phyloP scores from a whole-genome alignment of 2,888 invertebrate species.

The Idaea aversata region DNA sequence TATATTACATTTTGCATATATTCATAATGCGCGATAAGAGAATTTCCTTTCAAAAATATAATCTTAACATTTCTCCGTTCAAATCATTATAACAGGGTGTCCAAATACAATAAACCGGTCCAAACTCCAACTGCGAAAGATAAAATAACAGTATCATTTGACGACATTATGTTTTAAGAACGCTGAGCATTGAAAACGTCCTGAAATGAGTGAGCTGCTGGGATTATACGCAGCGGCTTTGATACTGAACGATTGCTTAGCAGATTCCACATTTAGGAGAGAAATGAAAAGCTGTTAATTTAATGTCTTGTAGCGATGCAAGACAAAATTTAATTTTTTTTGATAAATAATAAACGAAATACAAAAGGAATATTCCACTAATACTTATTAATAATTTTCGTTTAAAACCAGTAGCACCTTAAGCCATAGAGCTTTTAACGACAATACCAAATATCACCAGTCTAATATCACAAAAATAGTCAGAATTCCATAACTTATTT shows the following conservation, averaged over 20 bases:
- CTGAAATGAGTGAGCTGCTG: conserved; percentile 2
- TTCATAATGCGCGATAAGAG: not conserved
- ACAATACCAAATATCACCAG: not conserved
- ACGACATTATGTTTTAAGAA: conserved; percentile 17
- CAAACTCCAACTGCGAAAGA: conserved; percentile 11
- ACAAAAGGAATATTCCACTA: too few relatives aligned
- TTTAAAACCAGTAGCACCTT: too few relatives aligned
- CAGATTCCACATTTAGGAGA: not conserved
- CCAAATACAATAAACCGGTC: not conserved
- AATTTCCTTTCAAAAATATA: not conserved
- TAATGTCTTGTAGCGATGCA: not conserved
- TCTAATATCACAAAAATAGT: not conserved
- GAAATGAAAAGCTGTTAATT: not conserved
- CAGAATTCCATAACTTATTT: not conserved
- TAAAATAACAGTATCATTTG: conserved; percentile 23
- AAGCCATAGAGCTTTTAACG: not conserved
- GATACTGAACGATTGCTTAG: not conserved
- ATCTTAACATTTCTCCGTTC: not conserved
- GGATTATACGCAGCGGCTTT: not conserved
- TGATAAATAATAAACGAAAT: too few relatives aligned
- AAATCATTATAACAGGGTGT: not conserved
- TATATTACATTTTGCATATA: not conserved
- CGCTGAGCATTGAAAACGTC: conserved; percentile 1
- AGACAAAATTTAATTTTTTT: too few relatives aligned
- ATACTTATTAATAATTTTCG: too few relatives aligned